phyloP scores from a whole-genome alignment of 2,888 invertebrate genomes.

The Aphelenchoides bicaudatus region DNA sequence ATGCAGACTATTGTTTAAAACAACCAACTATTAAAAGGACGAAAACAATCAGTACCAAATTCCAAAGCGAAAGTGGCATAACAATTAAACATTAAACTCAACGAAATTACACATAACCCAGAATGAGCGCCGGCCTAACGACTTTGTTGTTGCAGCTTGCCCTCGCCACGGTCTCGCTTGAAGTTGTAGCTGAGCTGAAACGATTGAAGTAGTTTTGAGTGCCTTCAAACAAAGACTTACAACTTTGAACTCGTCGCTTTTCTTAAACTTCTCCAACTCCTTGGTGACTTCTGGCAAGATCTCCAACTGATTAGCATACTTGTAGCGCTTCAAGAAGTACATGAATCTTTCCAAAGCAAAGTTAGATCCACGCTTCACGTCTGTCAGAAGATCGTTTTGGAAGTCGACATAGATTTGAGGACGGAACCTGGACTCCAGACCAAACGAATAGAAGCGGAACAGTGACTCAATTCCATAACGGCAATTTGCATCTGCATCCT shows the following conservation, averaged over 20 bases:
- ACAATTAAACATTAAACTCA: too few relatives aligned
- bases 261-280: constrained; percentile 63
- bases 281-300: constrained; percentile 62
- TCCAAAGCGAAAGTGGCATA: too few relatives aligned
- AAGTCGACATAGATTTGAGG: constrained; percentile 93
- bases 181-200: constrained; percentile 10
- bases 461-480: constrained; percentile 69
- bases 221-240: not conserved
- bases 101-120: too few relatives aligned
- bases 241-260: constrained; percentile 62
- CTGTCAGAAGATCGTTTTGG: constrained; percentile 67
- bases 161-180: not conserved
- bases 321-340: constrained; percentile 86
- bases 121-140: constrained; percentile 2
- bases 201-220: not conserved
- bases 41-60: too few relatives aligned
- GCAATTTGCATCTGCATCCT: constrained; percentile 74
- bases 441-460: constrained; percentile 92
- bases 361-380: constrained; percentile 72
- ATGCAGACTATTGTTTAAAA: too few relatives aligned
- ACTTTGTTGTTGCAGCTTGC: not conserved
- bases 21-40: too few relatives aligned
- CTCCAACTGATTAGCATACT: constrained; percentile 54
- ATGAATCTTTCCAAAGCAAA: constrained; percentile 99
- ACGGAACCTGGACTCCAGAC: constrained; percentile 66